phyloP scores from a whole-genome alignment of 2,797 vertebrate genomes.

The Halcyon leucocephala region DNA sequence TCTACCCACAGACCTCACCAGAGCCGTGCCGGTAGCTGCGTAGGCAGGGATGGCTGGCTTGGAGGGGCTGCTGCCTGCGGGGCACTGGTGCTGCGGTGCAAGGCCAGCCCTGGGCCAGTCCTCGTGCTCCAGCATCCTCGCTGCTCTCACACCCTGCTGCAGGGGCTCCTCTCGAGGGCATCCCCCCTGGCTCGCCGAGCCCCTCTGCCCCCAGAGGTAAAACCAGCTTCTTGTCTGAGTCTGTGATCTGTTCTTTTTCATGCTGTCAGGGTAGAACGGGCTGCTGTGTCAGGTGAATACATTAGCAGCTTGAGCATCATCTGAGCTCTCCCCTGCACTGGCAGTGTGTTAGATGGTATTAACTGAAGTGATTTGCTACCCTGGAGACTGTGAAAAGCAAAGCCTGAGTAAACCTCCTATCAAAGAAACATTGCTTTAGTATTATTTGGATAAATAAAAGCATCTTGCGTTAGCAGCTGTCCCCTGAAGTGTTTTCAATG shows the following conservation, averaged over 20 bases:
- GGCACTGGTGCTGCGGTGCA: constrained; percentile 66
- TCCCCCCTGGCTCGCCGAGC: not conserved
- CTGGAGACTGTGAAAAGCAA: constrained; percentile 12
- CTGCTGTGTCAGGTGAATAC: not conserved
- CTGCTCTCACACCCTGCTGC: not conserved
- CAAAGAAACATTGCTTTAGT: not conserved
- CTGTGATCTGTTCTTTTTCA: not conserved
- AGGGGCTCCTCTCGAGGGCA: not conserved
- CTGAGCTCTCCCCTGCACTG: not conserved
- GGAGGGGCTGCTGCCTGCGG: not conserved
- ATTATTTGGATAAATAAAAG: not conserved
- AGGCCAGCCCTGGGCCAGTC: not conserved
- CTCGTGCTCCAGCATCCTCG: not conserved
- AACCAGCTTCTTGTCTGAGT: not conserved
- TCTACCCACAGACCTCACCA: accelerated
- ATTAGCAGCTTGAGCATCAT: not conserved
- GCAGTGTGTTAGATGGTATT: not conserved
- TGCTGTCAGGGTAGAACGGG: not conserved
- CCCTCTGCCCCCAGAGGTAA: constrained; percentile 58
- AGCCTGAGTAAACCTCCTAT: not conserved
- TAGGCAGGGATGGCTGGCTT: constrained; percentile 34
- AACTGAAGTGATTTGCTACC: not conserved
- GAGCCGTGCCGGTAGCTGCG: constrained; percentile 42
- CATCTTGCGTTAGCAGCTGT: not conserved
- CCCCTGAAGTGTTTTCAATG: not conserved